These are phyloP conservation scores for Hyposoter didymator DNA, from an alignment of 2,888 invertebrate genomes.

Conservation along the genomic window DNA sequence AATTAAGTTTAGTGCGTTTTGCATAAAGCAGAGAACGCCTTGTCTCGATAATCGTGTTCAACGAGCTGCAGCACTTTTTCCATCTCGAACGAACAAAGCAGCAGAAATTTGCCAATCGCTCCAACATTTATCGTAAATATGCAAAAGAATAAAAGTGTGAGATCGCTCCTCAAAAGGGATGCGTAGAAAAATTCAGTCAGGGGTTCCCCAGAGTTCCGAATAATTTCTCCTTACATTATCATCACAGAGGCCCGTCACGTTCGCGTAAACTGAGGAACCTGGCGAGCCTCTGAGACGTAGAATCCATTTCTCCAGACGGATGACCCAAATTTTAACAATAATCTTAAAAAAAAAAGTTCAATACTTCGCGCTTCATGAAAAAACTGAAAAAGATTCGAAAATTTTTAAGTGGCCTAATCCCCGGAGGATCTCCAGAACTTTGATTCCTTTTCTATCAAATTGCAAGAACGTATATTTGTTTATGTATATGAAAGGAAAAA, in stretches of 20 bases:
- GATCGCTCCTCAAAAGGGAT: not conserved
- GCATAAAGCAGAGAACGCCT: not conserved
- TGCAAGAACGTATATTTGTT: no score
- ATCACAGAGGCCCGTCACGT: no score
- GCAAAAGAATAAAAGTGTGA: not conserved
- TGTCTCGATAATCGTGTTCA: constrained; percentile 49
- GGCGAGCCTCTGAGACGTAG: no score
- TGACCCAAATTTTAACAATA: no score
- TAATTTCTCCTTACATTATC: not conserved
- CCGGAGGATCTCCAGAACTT: no score
- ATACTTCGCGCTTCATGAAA: no score
- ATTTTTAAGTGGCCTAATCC: not conserved
- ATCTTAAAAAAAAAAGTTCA: no score
- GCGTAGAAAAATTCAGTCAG: no score
- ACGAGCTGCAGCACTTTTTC: constrained; percentile 33
- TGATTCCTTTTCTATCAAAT: no score
- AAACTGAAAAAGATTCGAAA: no score
- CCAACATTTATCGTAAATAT: not conserved
- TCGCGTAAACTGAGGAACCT: no score
- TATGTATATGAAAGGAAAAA: not conserved
- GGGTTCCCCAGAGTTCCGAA: not conserved
- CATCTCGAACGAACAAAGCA: constrained; percentile 32
- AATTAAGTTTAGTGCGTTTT: constrained; percentile 66
- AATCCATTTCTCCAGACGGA: no score
- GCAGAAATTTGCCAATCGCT: constrained; percentile 9